phyloP scores from a whole-genome alignment of 2,888 invertebrate genomes.

The Cremastobaeus sp. region DNA sequence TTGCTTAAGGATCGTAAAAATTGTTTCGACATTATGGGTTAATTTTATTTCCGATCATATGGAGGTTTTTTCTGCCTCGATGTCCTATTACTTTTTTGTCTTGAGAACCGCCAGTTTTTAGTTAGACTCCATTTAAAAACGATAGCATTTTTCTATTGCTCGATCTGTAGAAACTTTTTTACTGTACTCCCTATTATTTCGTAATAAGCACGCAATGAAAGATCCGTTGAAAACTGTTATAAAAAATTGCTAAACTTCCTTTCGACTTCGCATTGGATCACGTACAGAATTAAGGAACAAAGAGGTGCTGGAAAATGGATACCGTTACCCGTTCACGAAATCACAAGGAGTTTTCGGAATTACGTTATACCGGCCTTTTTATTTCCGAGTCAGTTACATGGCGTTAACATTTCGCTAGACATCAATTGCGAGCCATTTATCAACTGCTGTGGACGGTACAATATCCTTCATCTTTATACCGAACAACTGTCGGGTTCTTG shows the following conservation, averaged over 20 bases:
- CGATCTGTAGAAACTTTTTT: too few relatives aligned
- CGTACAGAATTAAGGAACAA: conserved; percentile 28
- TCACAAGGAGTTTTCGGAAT: conserved; percentile 30
- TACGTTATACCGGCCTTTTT: conserved; percentile 35
- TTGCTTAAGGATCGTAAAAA: conserved; percentile 28
- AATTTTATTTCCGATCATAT: neutral
- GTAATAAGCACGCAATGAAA: too few relatives aligned
- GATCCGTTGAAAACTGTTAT: too few relatives aligned
- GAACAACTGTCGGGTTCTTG: neutral
- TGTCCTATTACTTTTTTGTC: too few relatives aligned
- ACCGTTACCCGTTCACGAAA: conserved; percentile 44
- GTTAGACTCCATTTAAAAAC: neutral
- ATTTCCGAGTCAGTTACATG: conserved; percentile 4
- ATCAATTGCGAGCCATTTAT: conserved; percentile 17
- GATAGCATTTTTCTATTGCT: too few relatives aligned
- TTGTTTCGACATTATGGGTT: neutral
- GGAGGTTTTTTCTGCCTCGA: too few relatives aligned
- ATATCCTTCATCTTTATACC: neutral
- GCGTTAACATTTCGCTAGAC: conserved; percentile 30
- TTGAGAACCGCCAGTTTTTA: neutral
- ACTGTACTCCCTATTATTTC: too few relatives aligned
- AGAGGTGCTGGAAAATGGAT: conserved; percentile 13
- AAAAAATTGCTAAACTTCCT: conserved; percentile 35
- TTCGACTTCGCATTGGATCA: conserved; percentile 28
- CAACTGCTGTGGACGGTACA: neutral